Conservation (phyloP, 2,113 vertebrate genomes). For the Benitochromis conjunctus region DNA sequence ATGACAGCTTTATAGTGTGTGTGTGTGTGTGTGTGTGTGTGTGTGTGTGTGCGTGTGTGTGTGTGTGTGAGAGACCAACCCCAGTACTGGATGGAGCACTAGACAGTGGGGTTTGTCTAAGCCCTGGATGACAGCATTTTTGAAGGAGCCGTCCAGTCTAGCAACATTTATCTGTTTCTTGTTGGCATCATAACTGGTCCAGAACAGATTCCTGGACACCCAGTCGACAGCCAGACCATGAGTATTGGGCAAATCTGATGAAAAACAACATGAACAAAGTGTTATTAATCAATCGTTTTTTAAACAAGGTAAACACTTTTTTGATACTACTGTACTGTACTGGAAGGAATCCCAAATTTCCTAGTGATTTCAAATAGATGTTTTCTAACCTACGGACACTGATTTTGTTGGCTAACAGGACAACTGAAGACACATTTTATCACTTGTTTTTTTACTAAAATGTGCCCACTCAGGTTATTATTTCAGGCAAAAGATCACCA, state of each 20-base stretch:
- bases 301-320: background rate
- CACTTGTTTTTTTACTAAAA: background rate
- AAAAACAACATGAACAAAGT: background rate
- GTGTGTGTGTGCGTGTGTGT: no score
- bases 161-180: slow-evolving; percentile 98
- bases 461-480: background rate
- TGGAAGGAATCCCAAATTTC: background rate
- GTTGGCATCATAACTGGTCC: slow-evolving; percentile 95
- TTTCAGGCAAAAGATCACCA: background rate
- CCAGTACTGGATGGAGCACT: slow-evolving; percentile 86
- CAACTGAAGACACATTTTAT: background rate
- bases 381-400: background rate
- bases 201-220: slow-evolving; percentile 97
- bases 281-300: background rate
- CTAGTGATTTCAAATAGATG: background rate
- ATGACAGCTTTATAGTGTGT: background rate
- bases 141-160: slow-evolving; percentile 93
- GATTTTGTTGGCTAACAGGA: background rate
- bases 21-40: background rate
- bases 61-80: slow-evolving; percentile 81
- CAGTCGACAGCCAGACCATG: slow-evolving; percentile 95
- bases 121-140: slow-evolving; percentile 94
- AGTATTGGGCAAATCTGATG: slow-evolving; percentile 89
- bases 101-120: slow-evolving; percentile 93
- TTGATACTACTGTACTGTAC: background rate